A percentile compares a stretch with the other conserved stretches of the same genome.
Conservation (phyloP, 2,888 invertebrate genomes). For the Eustalomyia histrio region DNA sequence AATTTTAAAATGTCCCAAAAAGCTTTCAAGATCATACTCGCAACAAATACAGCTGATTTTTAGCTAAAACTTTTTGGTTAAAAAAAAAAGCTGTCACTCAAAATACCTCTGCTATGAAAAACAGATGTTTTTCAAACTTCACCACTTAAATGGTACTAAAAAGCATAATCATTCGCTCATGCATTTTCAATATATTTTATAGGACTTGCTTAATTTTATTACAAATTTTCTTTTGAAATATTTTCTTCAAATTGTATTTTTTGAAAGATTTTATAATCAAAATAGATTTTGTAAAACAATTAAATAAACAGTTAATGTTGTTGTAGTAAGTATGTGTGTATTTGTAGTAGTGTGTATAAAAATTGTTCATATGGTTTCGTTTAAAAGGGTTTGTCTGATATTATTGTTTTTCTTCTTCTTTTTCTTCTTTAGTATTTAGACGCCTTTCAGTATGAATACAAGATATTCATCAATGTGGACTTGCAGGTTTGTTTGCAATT, state of each 20-base stretch:
- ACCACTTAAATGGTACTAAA: slow-evolving; percentile 27
- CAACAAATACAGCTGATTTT: neutral
- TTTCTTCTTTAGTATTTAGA: neutral
- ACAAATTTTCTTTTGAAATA: neutral
- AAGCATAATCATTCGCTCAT: neutral
- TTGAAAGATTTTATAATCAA: neutral
- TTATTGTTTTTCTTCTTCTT: no score
- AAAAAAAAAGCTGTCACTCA: slow-evolving; percentile 41
- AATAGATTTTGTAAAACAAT: no score
- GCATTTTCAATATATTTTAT: neutral
- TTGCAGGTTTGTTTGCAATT: slow-evolving; percentile 26
- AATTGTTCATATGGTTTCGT: no score
- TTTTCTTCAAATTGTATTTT: neutral
- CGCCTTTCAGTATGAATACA: slow-evolving; percentile 6
- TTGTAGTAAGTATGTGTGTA: no score
- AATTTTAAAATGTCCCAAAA: slow-evolving; percentile 41
- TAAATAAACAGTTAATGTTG: no score
- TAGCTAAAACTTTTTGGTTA: neutral
- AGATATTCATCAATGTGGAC: neutral
- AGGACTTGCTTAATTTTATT: neutral
- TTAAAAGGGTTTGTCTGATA: no score
- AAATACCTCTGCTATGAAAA: neutral
- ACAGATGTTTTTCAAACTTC: slow-evolving; percentile 51
- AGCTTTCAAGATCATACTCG: slow-evolving; percentile 12
- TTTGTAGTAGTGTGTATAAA: no score